A percentile compares a stretch with the other conserved stretches of the same genome.
These are phyloP conservation scores for Exaiptasia diaphana DNA, from an alignment of 64 coral and sea anemone species.

Conservation along the genomic window DNA sequence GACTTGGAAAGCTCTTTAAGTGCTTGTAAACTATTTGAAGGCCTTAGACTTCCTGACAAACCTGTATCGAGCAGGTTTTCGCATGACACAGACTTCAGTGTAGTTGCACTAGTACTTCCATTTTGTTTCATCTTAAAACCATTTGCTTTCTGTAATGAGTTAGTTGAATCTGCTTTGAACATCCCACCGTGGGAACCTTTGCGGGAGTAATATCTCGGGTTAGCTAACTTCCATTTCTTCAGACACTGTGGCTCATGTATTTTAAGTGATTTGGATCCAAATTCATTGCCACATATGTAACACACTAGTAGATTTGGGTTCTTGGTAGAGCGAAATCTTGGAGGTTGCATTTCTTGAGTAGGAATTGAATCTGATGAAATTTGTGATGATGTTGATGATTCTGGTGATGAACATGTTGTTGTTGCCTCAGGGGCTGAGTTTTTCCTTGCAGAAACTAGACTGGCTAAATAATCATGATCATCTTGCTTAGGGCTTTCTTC, in stretches of 20 bases:
- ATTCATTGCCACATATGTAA: slow-evolving; percentile 91
- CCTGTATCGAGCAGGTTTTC: slow-evolving; percentile 32
- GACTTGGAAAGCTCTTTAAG: slow-evolving; percentile 13
- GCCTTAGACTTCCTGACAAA: not conserved
- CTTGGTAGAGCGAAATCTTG: slow-evolving; percentile 53
- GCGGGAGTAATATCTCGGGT: slow-evolving; percentile 69
- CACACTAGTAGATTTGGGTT: slow-evolving; percentile 78
- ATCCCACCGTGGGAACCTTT: slow-evolving; percentile 55
- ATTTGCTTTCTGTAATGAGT: not conserved
- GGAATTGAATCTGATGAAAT: slow-evolving; percentile 48
- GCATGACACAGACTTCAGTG: slow-evolving; percentile 39
- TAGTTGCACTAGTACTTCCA: not conserved
- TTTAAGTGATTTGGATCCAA: slow-evolving; percentile 89
- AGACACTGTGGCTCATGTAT: slow-evolving; percentile 95
- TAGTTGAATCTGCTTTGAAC: slow-evolving; percentile 40
- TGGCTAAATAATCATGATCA: not conserved
- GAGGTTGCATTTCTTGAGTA: not conserved
- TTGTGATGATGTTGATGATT: slow-evolving; percentile 41
- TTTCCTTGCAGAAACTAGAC: slow-evolving; percentile 22
- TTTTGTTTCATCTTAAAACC: not conserved
- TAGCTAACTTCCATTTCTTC: slow-evolving; percentile 85
- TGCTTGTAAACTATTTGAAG: slow-evolving; percentile 5
- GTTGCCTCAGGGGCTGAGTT: slow-evolving; percentile 48
- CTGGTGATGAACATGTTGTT: slow-evolving; percentile 39
- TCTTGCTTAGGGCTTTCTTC: not conserved